Percentiles rank a stretch among this genome's conserved stretches.
Conservation (phyloP, 2,888 invertebrate species). For the Dione vanillae region DNA sequence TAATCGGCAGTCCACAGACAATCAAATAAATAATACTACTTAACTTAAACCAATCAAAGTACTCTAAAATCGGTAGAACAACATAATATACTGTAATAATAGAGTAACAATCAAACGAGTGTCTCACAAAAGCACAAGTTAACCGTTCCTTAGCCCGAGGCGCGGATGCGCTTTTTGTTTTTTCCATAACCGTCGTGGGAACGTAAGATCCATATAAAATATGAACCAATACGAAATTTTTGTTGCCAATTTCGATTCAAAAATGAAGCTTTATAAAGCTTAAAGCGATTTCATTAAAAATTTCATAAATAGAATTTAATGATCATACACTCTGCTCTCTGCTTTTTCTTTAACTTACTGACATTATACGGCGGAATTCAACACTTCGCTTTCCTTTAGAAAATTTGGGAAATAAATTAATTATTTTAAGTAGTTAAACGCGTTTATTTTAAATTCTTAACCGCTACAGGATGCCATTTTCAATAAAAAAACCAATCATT, state of each 20-base stretch:
- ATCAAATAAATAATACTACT: constrained; percentile 71
- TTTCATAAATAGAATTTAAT: too few relatives aligned
- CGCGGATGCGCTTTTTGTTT: constrained; percentile 66
- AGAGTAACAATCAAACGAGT: constrained; percentile 73
- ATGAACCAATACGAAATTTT: constrained; percentile 55
- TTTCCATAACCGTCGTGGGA: constrained; percentile 67
- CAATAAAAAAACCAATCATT: constrained; percentile 32
- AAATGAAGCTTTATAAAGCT: constrained; percentile 56
- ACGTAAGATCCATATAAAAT: constrained; percentile 59
- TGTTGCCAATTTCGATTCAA: constrained; percentile 67
- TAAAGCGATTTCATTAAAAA: constrained; percentile 41
- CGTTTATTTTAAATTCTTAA: too few relatives aligned
- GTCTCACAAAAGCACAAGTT: constrained; percentile 71
- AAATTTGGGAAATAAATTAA: too few relatives aligned
- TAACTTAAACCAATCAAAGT: constrained; percentile 71
- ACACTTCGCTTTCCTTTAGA: neutral
- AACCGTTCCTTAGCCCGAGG: constrained; percentile 71
- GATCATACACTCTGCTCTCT: too few relatives aligned
- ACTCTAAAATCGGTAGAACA: constrained; percentile 68
- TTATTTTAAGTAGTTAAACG: too few relatives aligned
- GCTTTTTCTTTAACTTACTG: neutral
- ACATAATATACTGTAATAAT: constrained; percentile 73
- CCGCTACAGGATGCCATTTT: too few relatives aligned
- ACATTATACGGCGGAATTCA: neutral
- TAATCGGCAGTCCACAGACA: constrained; percentile 45